These are phyloP conservation scores for Ophion ellenae DNA, from an alignment of 2,888 invertebrate genomes.

Conservation along the genomic window DNA sequence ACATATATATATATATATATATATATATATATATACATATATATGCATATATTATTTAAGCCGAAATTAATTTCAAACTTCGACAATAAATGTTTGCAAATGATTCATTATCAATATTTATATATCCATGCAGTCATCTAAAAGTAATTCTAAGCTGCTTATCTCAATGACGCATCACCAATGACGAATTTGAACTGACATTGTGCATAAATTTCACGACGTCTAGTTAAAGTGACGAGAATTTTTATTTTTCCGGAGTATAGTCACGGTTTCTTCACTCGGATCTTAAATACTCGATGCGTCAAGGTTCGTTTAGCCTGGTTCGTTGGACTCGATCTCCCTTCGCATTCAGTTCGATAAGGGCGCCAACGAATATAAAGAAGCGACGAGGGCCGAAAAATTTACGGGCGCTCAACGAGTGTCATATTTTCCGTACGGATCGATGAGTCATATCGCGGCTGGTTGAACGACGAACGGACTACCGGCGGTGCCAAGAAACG, in stretches of 20 bases:
- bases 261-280: too few species aligned
- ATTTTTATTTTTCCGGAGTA: too few species aligned
- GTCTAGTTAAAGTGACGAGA: too few species aligned
- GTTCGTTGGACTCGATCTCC: background rate
- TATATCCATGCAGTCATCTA: background rate
- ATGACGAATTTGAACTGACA: background rate
- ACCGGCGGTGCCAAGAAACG: background rate
- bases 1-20: too few species aligned
- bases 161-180: conserved; percentile 34
- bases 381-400: conserved; percentile 15
- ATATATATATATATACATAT: too few species aligned
- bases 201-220: too few species aligned
- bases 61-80: too few species aligned
- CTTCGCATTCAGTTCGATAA: too few species aligned
- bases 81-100: too few species aligned
- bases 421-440: background rate
- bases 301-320: conserved; percentile 24
- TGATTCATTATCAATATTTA: too few species aligned
- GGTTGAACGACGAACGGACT: conserved; percentile 36
- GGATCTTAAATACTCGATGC: too few species aligned
- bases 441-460: conserved; percentile 46
- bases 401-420: conserved; percentile 34
- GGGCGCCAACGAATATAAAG: background rate
- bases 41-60: too few species aligned
- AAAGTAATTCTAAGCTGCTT: background rate